Conservation (phyloP, 2,888 invertebrate genomes). For the Drosophila villosipedis region DNA sequence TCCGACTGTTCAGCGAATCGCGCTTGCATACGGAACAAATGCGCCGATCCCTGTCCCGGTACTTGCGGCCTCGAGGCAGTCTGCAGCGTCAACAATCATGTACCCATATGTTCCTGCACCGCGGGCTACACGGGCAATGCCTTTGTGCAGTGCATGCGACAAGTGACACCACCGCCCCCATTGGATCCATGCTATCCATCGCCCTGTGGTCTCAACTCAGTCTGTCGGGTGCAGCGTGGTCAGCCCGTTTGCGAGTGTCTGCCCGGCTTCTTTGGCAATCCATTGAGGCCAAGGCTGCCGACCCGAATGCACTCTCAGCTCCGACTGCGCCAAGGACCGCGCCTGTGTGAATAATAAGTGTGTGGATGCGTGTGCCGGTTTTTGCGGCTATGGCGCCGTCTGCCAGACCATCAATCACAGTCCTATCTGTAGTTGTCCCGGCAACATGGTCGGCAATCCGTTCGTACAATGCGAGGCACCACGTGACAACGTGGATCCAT, state of each 20-base stretch:
- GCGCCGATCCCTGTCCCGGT: constrained; percentile 92
- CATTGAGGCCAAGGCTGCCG: constrained; percentile 89
- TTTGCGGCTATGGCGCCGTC: constrained; percentile 91
- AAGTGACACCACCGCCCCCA: constrained; percentile 76
- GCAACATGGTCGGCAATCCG: constrained; percentile 91
- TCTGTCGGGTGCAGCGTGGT: constrained; percentile 87
- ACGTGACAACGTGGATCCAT: constrained; percentile 88
- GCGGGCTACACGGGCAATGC: constrained; percentile 89
- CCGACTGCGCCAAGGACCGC: constrained; percentile 91
- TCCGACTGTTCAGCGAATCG: constrained; percentile 93
- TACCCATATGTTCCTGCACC: constrained; percentile 88
- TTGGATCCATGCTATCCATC: constrained; percentile 88
- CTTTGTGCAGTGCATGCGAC: constrained; percentile 86
- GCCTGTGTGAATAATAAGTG: constrained; percentile 93
- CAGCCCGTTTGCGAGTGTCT: constrained; percentile 91
- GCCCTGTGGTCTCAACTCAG: constrained; percentile 92
- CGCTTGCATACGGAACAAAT: constrained; percentile 93
- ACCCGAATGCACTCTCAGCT: constrained; percentile 93
- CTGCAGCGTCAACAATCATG: constrained; percentile 90
- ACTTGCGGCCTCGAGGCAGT: constrained; percentile 93
- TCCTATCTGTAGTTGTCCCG: constrained; percentile 93
- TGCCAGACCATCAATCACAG: constrained; percentile 94
- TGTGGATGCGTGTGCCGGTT: constrained; percentile 91
- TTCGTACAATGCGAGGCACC: constrained; percentile 89
- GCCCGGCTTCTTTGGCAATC: constrained; percentile 90